Base-by-base conservation (phyloP, 2,888 invertebrate species). In the Phaedon cochleariae region DNA sequence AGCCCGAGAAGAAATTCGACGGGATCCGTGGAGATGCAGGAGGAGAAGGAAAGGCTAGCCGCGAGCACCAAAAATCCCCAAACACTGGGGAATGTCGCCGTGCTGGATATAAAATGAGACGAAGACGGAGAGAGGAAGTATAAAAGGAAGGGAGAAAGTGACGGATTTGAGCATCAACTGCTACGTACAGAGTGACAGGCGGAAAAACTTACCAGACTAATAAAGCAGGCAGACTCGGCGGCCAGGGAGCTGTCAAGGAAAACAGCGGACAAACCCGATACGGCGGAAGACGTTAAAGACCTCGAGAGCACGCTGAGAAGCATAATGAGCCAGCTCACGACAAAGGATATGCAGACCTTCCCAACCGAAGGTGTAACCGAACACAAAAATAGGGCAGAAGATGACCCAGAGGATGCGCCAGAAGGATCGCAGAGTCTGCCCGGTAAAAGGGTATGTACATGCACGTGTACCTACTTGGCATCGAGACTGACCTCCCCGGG, bases 301-400 rank as follows among this genome's bases (percentile, higher is more conserved):
- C 21, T 49, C 20, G 49, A 0, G 9, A 10, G n/a, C 18, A 49
- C 20, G 49, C 21, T 49, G 49, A 49, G n/a, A n/a, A 49, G 49
- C 49, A 49, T 22, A 49, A 21, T 22, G 1, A 49, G 49, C 20
- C 49, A 49, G 20, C 22, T 49, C n/a, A 49, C 22, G 49, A 49
- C 22, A 20, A 49, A 21, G 22, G 22, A 49, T 9, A 49, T 49
- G n/a, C 49, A 49, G 21, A 1, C 49, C 22, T 20, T 22, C 7
- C 17, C 20, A 49, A n/a, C 49, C 9, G 22, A 49, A 18, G 49
- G 12, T 9, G 12, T 12, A 6, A 22, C 7, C 6, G 49, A 49
- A 5, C 21, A 49, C 10, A 22, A 22, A n/a, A 49, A 12, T 5
- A 49, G 18, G 18, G 49, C 12, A n/a, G 49, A 20, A 20, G 22